A percentile compares a stretch with the other conserved stretches of the same genome.
These are phyloP conservation scores for Drosophila trapezifrons DNA, from an alignment of 1,140 invertebrate genomes.

Conservation along the genomic window DNA sequence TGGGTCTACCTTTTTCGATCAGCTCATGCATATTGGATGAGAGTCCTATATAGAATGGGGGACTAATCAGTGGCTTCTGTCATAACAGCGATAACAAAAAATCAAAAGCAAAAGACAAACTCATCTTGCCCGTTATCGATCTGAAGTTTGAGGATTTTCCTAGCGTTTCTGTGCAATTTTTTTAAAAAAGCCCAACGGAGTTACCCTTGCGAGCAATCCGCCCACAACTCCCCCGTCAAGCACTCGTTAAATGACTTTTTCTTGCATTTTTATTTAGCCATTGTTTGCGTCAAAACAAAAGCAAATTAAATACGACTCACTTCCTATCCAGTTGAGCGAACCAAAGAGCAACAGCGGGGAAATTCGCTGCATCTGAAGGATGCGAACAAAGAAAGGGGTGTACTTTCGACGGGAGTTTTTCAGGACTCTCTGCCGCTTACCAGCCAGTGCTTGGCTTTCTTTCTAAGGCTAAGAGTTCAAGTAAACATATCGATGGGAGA, in stretches of 20 bases:
- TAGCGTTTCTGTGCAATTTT: slow-evolving; percentile 45
- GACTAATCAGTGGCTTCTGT: slow-evolving; percentile 71
- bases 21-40: slow-evolving; percentile 78
- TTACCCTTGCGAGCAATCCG: slow-evolving; percentile 1
- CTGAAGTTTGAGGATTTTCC: slow-evolving; percentile 43
- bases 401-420: slow-evolving; percentile 19
- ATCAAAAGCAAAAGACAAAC: slow-evolving; percentile 32
- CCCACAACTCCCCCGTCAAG: slow-evolving; percentile 29
- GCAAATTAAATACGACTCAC: slow-evolving; percentile 82
- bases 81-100: slow-evolving; percentile 73
- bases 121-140: slow-evolving; percentile 43
- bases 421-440: not conserved
- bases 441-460: slow-evolving; percentile 1
- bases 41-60: slow-evolving; percentile 22
- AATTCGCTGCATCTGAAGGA: slow-evolving; percentile 47
- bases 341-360: slow-evolving; percentile 47
- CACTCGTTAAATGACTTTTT: slow-evolving; percentile 79
- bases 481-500: slow-evolving; percentile 58
- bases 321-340: slow-evolving; percentile 78
- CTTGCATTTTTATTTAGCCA: slow-evolving; percentile 59
- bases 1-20: slow-evolving; percentile 62
- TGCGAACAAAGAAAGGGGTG: slow-evolving; percentile 29
- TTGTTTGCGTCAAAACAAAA: slow-evolving; percentile 72
- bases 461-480: slow-evolving; percentile 26
- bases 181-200: slow-evolving; percentile 41